These are phyloP conservation scores for Apaloderma vittatum DNA, from an alignment of 2,113 vertebrate species.

Conservation along the genomic window DNA sequence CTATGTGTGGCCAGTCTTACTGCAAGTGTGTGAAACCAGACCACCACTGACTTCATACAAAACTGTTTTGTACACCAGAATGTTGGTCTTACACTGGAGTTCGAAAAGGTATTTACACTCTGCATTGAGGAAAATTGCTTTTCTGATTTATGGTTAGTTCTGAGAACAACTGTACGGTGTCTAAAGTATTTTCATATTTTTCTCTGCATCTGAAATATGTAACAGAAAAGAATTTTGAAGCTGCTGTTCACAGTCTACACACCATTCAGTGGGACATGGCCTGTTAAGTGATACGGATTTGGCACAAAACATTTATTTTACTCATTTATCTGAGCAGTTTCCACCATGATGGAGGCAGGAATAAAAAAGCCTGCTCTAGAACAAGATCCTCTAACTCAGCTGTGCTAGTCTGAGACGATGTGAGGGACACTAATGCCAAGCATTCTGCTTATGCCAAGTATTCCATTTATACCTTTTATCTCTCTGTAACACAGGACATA, in stretches of 20 bases:
- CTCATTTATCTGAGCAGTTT: not conserved
- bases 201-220: not conserved
- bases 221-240: not conserved
- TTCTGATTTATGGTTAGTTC: not conserved
- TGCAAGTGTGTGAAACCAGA: not conserved
- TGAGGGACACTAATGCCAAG: not conserved
- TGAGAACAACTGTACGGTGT: not conserved
- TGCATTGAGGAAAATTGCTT: not conserved
- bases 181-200: not conserved
- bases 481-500: not conserved
- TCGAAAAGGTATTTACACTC: not conserved
- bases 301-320: not conserved
- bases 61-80: not conserved
- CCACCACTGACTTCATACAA: not conserved
- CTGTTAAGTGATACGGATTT: not conserved
- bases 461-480: not conserved
- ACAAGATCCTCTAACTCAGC: not conserved
- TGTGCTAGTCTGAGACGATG: not conserved
- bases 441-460: not conserved
- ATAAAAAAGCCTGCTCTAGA: not conserved
- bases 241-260: not conserved
- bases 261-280: not conserved
- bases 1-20: not conserved
- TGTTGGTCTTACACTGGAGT: rapidly evolving
- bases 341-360: not conserved